These are phyloP conservation scores for Sipha flava DNA, from an alignment of 1,140 invertebrate genomes.

Conservation along the genomic window DNA sequence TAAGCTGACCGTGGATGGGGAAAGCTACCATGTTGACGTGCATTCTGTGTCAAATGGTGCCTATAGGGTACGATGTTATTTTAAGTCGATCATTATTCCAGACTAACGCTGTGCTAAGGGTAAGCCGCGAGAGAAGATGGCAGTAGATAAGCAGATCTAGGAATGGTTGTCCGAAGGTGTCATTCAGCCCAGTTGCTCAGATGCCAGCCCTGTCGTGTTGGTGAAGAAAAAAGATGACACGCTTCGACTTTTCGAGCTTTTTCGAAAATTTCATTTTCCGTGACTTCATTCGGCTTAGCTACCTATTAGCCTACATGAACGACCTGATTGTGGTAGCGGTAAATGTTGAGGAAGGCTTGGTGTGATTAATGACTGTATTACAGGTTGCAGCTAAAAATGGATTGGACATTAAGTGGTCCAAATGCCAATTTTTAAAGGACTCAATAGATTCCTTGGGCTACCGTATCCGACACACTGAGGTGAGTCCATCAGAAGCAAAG, in stretches of 20 bases:
- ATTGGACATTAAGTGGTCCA: neutral
- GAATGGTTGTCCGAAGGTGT: constrained; percentile 37
- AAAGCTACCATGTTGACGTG: neutral
- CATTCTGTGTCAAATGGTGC: neutral
- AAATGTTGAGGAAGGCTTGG: neutral
- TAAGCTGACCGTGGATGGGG: neutral
- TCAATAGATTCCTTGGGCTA: neutral
- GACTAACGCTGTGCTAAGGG: neutral
- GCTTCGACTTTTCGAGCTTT: constrained; percentile 34
- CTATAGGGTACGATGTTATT: neutral
- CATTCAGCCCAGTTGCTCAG: constrained; percentile 42
- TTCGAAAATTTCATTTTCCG: constrained; percentile 39
- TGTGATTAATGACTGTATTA: neutral
- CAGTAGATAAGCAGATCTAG: neutral
- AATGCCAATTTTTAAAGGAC: neutral
- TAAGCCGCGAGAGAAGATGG: constrained; percentile 41
- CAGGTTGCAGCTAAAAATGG: neutral
- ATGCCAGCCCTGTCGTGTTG: constrained; percentile 45
- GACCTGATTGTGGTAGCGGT: neutral
- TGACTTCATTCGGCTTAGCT: constrained; percentile 39
- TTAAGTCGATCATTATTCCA: neutral
- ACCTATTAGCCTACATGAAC: neutral
- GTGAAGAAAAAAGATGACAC: constrained; percentile 46
- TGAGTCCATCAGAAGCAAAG: neutral
- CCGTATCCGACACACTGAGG: neutral